Percentiles rank a stretch among this genome's conserved stretches.
phyloP scores from a whole-genome alignment of 30 jellyfish, hydroid and myxozoan species.

The Hydractinia echinata region DNA sequence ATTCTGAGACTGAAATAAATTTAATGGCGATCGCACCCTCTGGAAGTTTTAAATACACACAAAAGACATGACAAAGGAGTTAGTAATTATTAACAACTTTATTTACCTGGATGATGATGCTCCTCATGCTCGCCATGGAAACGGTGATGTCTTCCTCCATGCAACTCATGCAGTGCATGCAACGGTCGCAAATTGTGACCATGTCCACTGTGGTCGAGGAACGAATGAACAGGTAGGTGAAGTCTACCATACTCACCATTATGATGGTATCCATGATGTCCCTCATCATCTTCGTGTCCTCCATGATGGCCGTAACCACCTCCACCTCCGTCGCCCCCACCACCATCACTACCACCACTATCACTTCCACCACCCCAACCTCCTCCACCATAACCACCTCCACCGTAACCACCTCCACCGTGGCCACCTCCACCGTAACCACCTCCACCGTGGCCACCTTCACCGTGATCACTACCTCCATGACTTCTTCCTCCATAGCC shows the following conservation, averaged over 20 bases:
- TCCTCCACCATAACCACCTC: slow-evolving; percentile 1
- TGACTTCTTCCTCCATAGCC: not conserved
- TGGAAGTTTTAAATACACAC: too few relatives aligned
- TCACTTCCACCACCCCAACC: not conserved
- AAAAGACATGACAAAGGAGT: too few relatives aligned
- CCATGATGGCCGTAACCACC: slow-evolving; percentile 8
- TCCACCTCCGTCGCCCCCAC: not conserved
- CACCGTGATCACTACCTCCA: slow-evolving; percentile 52
- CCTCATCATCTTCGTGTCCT: slow-evolving; percentile 24
- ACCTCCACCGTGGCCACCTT: slow-evolving; percentile 52
- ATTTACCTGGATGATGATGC: not conserved
- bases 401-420: not conserved
- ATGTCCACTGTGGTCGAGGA: slow-evolving; percentile 9
- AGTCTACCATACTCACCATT: slow-evolving; percentile 3
- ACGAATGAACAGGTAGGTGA: slow-evolving; percentile 8
- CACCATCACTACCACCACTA: slow-evolving; percentile 16
- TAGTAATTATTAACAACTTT: not conserved
- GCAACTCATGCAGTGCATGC: slow-evolving; percentile 24
- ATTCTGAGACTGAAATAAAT: too few relatives aligned
- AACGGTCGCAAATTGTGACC: slow-evolving; percentile 33
- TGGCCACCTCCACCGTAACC: slow-evolving; percentile 44
- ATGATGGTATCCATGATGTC: slow-evolving; percentile 10
- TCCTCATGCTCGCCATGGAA: not conserved
- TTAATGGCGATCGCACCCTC: too few relatives aligned
- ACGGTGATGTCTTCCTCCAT: not conserved